These are phyloP conservation scores for Zoanthus sociatus DNA, from an alignment of 92 coral and sea anemone genomes.

Conservation along the genomic window DNA sequence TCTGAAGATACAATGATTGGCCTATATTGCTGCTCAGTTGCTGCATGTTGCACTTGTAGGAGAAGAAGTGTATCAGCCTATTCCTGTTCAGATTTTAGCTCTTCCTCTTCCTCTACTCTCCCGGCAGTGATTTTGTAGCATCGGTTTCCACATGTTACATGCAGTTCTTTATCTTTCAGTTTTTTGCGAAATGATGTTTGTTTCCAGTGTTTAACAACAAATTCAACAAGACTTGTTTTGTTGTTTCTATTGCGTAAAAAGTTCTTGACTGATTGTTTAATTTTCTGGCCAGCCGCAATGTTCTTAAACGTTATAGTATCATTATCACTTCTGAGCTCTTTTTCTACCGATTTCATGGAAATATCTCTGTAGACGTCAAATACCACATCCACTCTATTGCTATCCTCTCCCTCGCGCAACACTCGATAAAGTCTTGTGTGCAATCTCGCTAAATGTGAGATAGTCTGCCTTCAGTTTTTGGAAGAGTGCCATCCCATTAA, in stretches of 20 bases:
- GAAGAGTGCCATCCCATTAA: conserved; percentile 64
- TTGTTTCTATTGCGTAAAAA: conserved; percentile 53
- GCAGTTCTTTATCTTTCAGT: neutral
- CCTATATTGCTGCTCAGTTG: conserved; percentile 48
- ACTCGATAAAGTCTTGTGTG: conserved; percentile 40
- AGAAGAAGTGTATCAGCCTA: conserved; percentile 60
- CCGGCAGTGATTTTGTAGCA: conserved; percentile 52
- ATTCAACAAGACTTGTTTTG: conserved; percentile 49
- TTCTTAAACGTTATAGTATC: conserved; percentile 50
- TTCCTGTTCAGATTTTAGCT: conserved; percentile 63
- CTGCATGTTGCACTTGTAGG: conserved; percentile 70
- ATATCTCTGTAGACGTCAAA: conserved; percentile 63
- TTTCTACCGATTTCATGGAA: conserved; percentile 65
- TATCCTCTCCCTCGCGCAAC: conserved; percentile 29
- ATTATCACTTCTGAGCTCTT: conserved; percentile 57
- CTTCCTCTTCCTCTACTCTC: conserved; percentile 48
- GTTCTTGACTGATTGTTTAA: conserved; percentile 55
- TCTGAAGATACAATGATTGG: conserved; percentile 53
- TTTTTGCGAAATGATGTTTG: conserved; percentile 38
- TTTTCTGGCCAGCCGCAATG: conserved; percentile 57
- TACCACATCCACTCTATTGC: conserved; percentile 50
- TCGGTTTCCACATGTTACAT: conserved; percentile 17
- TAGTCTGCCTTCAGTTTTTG: conserved; percentile 56
- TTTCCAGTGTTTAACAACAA: conserved; percentile 58
- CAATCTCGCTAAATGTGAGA: conserved; percentile 50